A percentile compares a stretch with the other conserved stretches of the same genome.
These are phyloP conservation scores for Sclerurus mexicanus DNA, from an alignment of 2,113 vertebrate genomes.

Conservation along the genomic window DNA sequence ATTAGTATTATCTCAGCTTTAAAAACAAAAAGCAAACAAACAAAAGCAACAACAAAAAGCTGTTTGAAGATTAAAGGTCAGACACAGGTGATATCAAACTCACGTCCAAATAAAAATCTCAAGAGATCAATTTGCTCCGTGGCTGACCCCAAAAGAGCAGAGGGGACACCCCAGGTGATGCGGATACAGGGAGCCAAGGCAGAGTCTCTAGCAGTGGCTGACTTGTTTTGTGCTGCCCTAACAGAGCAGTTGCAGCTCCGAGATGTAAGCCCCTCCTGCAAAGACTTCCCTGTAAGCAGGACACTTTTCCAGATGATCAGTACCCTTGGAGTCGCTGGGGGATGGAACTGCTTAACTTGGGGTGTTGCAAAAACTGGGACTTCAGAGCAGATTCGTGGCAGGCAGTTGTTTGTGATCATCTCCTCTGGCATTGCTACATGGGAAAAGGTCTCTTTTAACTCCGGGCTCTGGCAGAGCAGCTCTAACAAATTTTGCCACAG, in stretches of 20 bases:
- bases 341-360: background rate
- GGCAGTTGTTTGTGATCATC: conserved; percentile 31
- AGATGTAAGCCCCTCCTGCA: background rate
- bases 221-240: background rate
- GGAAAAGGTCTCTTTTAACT: conserved; percentile 18
- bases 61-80: background rate
- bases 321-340: background rate
- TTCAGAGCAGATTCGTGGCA: conserved; percentile 13
- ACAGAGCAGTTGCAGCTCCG: background rate
- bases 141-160: fast-evolving
- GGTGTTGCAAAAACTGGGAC: background rate
- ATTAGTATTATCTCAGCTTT: background rate
- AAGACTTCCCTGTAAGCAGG: background rate
- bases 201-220: background rate
- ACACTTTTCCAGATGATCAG: fast-evolving
- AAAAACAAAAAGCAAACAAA: background rate
- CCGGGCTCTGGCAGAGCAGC: background rate
- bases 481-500: background rate
- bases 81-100: background rate
- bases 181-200: background rate
- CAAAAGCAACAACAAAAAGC: background rate
- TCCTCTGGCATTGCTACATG: conserved; percentile 1
- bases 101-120: background rate
- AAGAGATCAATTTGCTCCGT: background rate
- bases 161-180: background rate